Evolutionary conservation across 2,888 invertebrate species (phyloP).

Genomic region (Eupithecia tripunctaria): DNA sequence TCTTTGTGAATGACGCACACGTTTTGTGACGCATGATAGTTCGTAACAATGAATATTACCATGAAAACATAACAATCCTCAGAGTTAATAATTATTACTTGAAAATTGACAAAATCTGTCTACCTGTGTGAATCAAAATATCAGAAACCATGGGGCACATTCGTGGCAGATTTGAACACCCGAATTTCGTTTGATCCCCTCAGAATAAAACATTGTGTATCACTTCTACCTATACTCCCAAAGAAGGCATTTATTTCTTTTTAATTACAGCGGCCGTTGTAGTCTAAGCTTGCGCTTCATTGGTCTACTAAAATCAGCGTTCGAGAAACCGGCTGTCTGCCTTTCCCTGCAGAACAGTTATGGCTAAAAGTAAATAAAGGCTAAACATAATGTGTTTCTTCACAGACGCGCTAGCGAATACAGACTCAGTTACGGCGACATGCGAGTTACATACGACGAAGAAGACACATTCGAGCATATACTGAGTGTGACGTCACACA

Average conservation of each 20-base stretch:
- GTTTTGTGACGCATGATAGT: not conserved
- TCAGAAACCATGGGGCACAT: not conserved
- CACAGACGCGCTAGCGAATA: slow-evolving; percentile 75
- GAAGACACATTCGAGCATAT: slow-evolving; percentile 88
- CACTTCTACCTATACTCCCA: not conserved
- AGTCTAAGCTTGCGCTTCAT: not conserved
- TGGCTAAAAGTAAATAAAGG: not conserved
- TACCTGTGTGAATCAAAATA: not conserved
- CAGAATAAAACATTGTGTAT: not conserved
- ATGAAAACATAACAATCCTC: not conserved
- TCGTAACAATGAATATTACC: not conserved
- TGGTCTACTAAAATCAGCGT: not conserved
- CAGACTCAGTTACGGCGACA: slow-evolving; percentile 71
- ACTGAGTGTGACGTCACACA: slow-evolving; percentile 90
- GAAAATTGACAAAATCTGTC: not conserved
- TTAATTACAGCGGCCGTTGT: too few relatives aligned
- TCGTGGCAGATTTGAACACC: not conserved
- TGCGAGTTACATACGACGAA: slow-evolving; percentile 62
- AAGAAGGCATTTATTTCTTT: not conserved
- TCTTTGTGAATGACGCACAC: not conserved
- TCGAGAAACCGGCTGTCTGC: not conserved
- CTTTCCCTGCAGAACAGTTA: not conserved
- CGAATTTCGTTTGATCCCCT: not conserved
- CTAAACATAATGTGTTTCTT: slow-evolving; percentile 16
- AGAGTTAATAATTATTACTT: not conserved